phyloP scores from a whole-genome alignment of 2,888 invertebrate species.

The Dioctria linearis region DNA sequence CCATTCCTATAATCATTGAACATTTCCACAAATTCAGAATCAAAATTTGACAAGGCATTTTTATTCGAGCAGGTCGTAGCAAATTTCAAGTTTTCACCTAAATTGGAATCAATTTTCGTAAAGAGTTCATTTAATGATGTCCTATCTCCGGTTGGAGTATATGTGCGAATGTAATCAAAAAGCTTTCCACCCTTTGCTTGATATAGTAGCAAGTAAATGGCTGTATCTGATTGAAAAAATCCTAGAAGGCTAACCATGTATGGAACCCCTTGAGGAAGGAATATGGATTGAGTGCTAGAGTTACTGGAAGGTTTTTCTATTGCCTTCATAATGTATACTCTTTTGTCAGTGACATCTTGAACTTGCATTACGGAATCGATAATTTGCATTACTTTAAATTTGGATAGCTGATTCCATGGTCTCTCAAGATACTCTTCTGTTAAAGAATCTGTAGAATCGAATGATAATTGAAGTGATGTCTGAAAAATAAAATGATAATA shows the following conservation, averaged over 20 bases:
- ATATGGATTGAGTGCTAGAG: constrained; percentile 67
- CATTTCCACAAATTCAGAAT: constrained; percentile 54
- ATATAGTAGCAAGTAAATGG: constrained; percentile 68
- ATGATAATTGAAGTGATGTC: constrained; percentile 65
- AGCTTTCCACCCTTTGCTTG: constrained; percentile 69
- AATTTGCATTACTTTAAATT: constrained; percentile 68
- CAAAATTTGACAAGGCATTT: constrained; percentile 10
- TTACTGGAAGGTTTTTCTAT: constrained; percentile 69
- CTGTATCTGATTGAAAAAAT: constrained; percentile 69
- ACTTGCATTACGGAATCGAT: constrained; percentile 69
- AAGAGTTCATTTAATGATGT: constrained; percentile 64
- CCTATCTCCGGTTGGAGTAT: constrained; percentile 61
- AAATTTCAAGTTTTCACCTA: neutral
- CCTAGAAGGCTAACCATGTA: constrained; percentile 69
- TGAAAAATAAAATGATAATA: constrained; percentile 1
- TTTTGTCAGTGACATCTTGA: constrained; percentile 68
- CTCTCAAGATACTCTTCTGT: constrained; percentile 65
- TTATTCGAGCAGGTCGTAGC: neutral
- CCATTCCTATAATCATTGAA: constrained; percentile 41
- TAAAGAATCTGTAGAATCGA: constrained; percentile 63
- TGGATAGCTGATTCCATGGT: constrained; percentile 69
- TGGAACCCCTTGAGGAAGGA: constrained; percentile 69
- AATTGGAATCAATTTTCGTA: constrained; percentile 60
- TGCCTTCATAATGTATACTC: constrained; percentile 68
- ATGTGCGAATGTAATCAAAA: constrained; percentile 67